phyloP scores from a whole-genome alignment of 2,888 invertebrate species.

The Brenthis ino region DNA sequence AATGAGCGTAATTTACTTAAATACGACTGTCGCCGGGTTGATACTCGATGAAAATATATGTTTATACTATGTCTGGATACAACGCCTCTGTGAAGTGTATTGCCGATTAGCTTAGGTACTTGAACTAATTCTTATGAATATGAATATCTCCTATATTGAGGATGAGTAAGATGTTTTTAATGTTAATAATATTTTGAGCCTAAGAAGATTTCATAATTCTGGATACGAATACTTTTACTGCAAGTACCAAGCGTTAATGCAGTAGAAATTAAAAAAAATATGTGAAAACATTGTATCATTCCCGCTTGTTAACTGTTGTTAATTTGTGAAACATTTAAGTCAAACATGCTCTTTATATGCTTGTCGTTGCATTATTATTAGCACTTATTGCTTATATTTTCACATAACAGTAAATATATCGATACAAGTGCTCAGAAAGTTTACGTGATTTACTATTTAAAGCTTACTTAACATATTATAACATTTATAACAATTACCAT shows the following conservation, averaged over 20 bases:
- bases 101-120: not conserved
- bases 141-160: not conserved
- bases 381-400: not conserved
- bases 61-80: conserved; percentile 9
- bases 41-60: not conserved
- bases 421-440: too few relatives aligned
- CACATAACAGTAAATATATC: not conserved
- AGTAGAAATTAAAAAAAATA: not conserved
- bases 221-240: too few relatives aligned
- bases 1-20: conserved; percentile 27
- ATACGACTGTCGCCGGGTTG: conserved; percentile 18
- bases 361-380: conserved; percentile 12
- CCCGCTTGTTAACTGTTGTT: conserved; percentile 19
- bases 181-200: too few relatives aligned
- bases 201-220: too few relatives aligned
- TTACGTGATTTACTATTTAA: too few relatives aligned
- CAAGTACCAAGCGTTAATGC: too few relatives aligned
- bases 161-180: too few relatives aligned
- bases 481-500: too few relatives aligned
- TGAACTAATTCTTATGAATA: not conserved
- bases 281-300: not conserved
- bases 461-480: too few relatives aligned
- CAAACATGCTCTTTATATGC: conserved; percentile 17
- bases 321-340: conserved; percentile 33
- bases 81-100: not conserved